Percentiles rank a stretch among this genome's conserved stretches.
Conservation (phyloP, 1,140 invertebrate species). For the Venturia canescens region DNA sequence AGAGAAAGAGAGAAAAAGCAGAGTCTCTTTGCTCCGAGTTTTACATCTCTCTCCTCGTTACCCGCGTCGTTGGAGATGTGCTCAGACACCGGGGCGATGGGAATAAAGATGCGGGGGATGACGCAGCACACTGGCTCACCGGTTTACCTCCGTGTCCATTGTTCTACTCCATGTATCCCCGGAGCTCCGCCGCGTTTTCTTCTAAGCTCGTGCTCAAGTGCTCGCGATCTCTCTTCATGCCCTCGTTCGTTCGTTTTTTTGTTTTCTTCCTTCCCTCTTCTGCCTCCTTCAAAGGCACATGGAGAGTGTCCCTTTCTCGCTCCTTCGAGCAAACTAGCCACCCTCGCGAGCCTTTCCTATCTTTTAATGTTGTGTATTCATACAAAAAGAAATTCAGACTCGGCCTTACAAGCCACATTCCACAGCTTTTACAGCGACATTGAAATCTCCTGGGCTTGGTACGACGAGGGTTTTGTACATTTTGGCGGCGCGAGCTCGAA, state of each 20-base stretch:
- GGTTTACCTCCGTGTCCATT: conserved; percentile 53
- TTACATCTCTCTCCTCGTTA: conserved; percentile 31
- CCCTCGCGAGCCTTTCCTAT: conserved; percentile 39
- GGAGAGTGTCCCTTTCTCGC: conserved; percentile 30
- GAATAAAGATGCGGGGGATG: conserved; percentile 40
- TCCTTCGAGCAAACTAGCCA: conserved; percentile 1
- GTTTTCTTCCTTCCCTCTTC: conserved; percentile 12
- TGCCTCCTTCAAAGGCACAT: conserved; percentile 34
- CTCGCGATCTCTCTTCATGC: conserved; percentile 45
- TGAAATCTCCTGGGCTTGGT: background rate
- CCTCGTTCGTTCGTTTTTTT: conserved; percentile 10
- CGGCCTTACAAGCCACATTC: background rate
- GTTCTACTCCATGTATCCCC: conserved; percentile 46
- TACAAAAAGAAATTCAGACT: conserved; percentile 1
- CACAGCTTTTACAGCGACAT: background rate
- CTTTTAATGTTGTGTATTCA: conserved; percentile 16
- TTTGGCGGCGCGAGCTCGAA: too few relatives aligned
- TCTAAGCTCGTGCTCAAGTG: conserved; percentile 58
- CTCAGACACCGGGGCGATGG: conserved; percentile 41
- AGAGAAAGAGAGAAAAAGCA: background rate
- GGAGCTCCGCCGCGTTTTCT: conserved; percentile 48
- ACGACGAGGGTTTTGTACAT: too few relatives aligned
- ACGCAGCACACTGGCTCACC: conserved; percentile 45
- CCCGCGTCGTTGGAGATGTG: conserved; percentile 41
- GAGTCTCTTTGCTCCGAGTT: conserved; percentile 1